These are phyloP conservation scores for Zeugodacus cucurbitae DNA, from an alignment of 1,140 invertebrate species.

Conservation along the genomic window DNA sequence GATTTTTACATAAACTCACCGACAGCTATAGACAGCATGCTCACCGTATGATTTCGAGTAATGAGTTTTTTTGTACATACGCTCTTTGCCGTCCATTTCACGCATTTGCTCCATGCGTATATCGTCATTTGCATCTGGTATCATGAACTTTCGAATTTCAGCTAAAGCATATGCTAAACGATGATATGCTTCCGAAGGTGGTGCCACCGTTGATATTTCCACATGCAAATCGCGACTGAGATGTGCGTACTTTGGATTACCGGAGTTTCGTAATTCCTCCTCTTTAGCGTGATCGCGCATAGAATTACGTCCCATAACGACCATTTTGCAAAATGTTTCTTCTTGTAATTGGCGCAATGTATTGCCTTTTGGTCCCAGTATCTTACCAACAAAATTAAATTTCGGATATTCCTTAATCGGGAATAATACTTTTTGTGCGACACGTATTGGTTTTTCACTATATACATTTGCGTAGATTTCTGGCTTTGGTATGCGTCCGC, in stretches of 20 bases:
- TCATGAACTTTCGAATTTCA: conserved; percentile 78
- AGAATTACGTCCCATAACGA: conserved; percentile 91
- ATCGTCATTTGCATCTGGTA: conserved; percentile 82
- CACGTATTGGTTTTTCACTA: conserved; percentile 85
- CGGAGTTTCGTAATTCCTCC: conserved; percentile 85
- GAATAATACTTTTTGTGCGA: conserved; percentile 85
- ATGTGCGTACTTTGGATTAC: conserved; percentile 94
- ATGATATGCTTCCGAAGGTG: conserved; percentile 91
- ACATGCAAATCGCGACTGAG: conserved; percentile 93
- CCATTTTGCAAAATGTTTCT: conserved; percentile 96
- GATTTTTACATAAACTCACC: conserved; percentile 49
- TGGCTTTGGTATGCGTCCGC: conserved; percentile 70
- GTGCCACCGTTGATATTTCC: conserved; percentile 89
- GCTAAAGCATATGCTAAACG: conserved; percentile 89
- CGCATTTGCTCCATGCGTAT: conserved; percentile 82
- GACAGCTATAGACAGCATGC: conserved; percentile 55
- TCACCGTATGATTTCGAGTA: conserved; percentile 62
- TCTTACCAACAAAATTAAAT: conserved; percentile 96
- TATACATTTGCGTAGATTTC: conserved; percentile 85
- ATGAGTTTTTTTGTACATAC: conserved; percentile 62
- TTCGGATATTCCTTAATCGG: conserved; percentile 88
- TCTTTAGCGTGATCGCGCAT: conserved; percentile 95
- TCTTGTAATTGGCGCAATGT: conserved; percentile 93
- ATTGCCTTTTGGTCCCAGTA: conserved; percentile 93
- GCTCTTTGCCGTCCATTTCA: conserved; percentile 71